Evolutionary conservation across 2,113 vertebrate species (phyloP), one percentile per base, ranked within the genome.

Genomic region (Lepus timidus): DNA sequence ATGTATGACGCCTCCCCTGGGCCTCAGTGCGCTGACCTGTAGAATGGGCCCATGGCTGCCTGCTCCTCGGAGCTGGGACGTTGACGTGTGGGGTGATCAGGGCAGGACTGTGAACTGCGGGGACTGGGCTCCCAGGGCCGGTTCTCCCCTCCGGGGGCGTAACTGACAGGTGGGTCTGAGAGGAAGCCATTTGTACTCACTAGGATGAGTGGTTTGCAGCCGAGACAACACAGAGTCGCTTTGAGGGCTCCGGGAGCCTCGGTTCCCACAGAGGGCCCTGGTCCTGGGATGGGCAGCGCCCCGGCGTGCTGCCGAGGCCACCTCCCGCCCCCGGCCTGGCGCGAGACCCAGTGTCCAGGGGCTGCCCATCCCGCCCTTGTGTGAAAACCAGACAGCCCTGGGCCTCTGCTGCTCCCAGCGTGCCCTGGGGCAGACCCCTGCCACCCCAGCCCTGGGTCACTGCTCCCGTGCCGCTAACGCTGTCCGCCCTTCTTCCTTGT

Each of bases 401-500:
- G 52, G 14, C 65, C 36, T 10, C 14, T 16, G 22, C 7, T 29
- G 13, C 3, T 36, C 33, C 62, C 44, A 49, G 14, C 27, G 1
- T 36, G 49, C 70, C 49, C 52, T 1, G 9, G 19, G 16, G 36
- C 12, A 71, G 74, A 20, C 11, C 73, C 29, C 39, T 39, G 74
- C 67, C 39, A 1, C 55, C 0, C 67, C 4, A 51, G 61, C 51
- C 78, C 75, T 74, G 16, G 76, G 58, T 20, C 22, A 89, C 75
- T 1, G 2, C 36, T 39, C 3, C 73, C 0, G 52, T 65, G 64
- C 92, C 98, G 98, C 99, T 99, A 99, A 99, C 97, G 31, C 98
- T 99, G 97, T 99, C 98, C 99, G 96, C 98, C 99, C 98, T 99
- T 98, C 97, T 97, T 99, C 98, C 98, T 96, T 98, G 98, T 96